A percentile compares a stretch with the other conserved stretches of the same genome.
phyloP scores from a whole-genome alignment of 2,797 vertebrate species.

The Gallinago nigripennis region DNA sequence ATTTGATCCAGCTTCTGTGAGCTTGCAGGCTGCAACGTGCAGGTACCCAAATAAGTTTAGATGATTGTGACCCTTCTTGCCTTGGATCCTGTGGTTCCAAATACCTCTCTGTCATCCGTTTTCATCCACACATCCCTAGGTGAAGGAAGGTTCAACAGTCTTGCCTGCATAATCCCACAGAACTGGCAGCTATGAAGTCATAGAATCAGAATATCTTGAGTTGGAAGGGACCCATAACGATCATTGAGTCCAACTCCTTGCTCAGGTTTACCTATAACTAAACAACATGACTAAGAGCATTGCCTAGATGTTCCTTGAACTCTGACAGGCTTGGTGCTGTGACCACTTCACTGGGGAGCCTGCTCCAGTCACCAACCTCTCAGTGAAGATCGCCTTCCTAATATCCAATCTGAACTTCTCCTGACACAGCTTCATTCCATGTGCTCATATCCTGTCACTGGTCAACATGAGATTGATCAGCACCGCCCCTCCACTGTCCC shows the following conservation, averaged over 20 bases:
- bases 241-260: not conserved
- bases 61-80: not conserved
- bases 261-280: not conserved
- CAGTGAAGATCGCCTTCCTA: not conserved
- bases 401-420: not conserved
- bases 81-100: not conserved
- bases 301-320: not conserved
- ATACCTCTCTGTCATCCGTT: not conserved
- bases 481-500: not conserved
- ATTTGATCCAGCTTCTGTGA: slow-evolving; percentile 33
- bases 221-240: not conserved
- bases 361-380: not conserved
- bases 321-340: not conserved
- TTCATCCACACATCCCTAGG: not conserved
- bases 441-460: not conserved
- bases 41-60: not conserved
- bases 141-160: not conserved
- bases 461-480: not conserved
- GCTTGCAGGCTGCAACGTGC: not conserved
- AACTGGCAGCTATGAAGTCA: not conserved
- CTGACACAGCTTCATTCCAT: not conserved
- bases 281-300: not conserved
- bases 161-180: not conserved
- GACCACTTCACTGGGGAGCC: not conserved
- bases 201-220: not conserved